Conservation (phyloP, 2,113 vertebrate species). For the Pontoporia blainvillei region DNA sequence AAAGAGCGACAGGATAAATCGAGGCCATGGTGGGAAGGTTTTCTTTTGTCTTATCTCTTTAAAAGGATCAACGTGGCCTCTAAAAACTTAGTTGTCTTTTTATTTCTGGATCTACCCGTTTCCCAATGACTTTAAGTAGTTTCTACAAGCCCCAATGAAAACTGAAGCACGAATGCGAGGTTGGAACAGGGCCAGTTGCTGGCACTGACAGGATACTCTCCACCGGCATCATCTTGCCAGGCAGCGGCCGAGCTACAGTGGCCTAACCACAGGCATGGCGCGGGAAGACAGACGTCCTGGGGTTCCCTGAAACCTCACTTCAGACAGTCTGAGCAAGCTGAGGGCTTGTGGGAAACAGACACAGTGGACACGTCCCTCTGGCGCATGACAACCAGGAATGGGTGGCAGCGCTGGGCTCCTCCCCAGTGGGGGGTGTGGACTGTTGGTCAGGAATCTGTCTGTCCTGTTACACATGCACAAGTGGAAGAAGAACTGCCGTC, state of each 20-base stretch:
- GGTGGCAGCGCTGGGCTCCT: neutral
- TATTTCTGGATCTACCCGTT: neutral
- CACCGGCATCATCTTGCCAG: neutral
- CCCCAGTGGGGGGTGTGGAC: neutral
- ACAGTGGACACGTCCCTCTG: neutral
- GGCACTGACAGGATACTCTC: neutral
- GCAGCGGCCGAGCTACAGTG: neutral
- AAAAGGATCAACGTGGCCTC: neutral
- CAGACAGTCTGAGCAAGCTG: neutral
- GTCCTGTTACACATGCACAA: neutral
- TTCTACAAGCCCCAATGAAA: neutral
- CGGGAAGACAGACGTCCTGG: constrained; percentile 17
- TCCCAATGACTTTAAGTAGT: neutral
- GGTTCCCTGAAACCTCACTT: constrained; percentile 52
- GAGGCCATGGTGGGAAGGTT: neutral
- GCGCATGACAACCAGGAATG: neutral
- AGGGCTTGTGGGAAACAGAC: constrained; percentile 33
- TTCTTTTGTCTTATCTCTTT: neutral
- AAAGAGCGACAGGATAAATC: neutral
- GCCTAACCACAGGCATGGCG: constrained; percentile 24
- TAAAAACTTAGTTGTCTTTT: constrained; percentile 3
- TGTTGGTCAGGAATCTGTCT: neutral
- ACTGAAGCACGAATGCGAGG: neutral
- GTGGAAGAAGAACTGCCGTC: neutral
- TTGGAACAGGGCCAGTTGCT: neutral